phyloP scores from a whole-genome alignment of 2,113 vertebrate species.

The Hiodon alosoides region DNA sequence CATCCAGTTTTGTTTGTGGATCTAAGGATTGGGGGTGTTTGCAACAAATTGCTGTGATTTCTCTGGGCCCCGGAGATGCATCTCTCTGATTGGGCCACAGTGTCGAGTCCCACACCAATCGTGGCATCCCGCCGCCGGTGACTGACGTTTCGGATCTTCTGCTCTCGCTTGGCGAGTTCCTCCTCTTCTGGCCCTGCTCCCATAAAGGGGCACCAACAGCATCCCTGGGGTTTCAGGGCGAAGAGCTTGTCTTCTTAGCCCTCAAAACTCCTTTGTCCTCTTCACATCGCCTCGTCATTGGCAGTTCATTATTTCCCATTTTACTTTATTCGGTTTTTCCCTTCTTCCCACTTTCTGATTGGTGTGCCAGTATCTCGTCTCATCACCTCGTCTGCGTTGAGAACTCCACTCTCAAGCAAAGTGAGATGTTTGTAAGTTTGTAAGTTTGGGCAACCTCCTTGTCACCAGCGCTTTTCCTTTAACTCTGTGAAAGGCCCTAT shows the following conservation, averaged over 20 bases:
- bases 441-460: too few species aligned
- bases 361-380: too few species aligned
- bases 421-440: too few species aligned
- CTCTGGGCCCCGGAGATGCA: too few species aligned
- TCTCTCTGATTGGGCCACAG: too few species aligned
- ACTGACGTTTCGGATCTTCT: neutral
- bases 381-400: too few species aligned
- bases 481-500: conserved; percentile 19
- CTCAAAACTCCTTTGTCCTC: neutral
- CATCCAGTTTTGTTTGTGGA: too few species aligned
- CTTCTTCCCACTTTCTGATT: too few species aligned
- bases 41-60: too few species aligned
- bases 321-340: neutral
- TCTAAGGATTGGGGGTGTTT: too few species aligned
- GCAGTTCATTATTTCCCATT: too few species aligned
- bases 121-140: neutral
- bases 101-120: neutral
- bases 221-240: neutral
- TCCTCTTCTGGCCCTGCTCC: neutral
- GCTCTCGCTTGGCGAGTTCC: neutral
- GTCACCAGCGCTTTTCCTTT: neutral
- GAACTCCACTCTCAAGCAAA: too few species aligned
- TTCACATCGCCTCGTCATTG: conserved; percentile 8
- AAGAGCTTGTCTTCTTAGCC: neutral
- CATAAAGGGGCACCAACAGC: neutral